Conservation (phyloP, 2,797 vertebrate genomes). For the Danio tinwini region DNA sequence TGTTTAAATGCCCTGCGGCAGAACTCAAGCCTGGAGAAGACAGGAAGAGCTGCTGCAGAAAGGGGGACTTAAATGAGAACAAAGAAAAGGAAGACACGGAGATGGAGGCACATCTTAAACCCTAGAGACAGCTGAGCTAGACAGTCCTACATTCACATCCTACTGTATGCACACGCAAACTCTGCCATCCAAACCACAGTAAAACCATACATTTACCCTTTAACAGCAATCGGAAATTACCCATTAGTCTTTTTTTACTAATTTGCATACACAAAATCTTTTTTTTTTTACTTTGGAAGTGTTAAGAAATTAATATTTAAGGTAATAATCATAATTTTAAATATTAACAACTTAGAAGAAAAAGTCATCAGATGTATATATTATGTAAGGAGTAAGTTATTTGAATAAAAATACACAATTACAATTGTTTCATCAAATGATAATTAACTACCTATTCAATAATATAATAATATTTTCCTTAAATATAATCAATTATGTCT, state of each 20-base stretch:
- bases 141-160: conserved; percentile 1
- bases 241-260: no score
- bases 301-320: no score
- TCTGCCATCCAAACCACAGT: not conserved
- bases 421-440: not conserved
- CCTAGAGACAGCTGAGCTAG: conserved; percentile 2
- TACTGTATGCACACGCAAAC: not conserved
- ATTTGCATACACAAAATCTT: no score
- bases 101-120: not conserved
- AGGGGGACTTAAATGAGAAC: conserved; percentile 20
- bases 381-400: no score
- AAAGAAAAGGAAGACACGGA: not conserved
- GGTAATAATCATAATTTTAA: no score
- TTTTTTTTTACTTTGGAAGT: no score
- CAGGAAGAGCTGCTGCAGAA: conserved; percentile 9
- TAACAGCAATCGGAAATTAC: not conserved
- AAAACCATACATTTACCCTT: not conserved
- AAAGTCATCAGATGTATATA: no score
- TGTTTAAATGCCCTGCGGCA: not conserved
- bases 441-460: no score
- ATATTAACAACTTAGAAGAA: no score
- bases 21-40: not conserved
- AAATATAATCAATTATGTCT: not conserved
- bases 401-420: no score
- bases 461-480: no score